These are phyloP conservation scores for Drosophila littoralis DNA, from an alignment of 1,140 invertebrate genomes.

Conservation along the genomic window DNA sequence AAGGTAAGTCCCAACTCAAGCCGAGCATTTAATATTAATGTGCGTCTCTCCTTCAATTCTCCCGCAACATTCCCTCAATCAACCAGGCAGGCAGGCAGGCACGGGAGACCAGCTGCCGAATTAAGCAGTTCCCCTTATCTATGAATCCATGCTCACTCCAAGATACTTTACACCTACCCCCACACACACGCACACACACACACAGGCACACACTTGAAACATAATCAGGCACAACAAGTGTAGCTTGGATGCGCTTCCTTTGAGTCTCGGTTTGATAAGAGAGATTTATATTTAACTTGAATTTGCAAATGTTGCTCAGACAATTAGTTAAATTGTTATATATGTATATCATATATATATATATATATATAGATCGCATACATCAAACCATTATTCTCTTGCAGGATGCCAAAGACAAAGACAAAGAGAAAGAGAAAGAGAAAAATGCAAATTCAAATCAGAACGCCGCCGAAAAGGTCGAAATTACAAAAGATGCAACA, in stretches of 20 bases:
- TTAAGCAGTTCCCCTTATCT: too few species aligned
- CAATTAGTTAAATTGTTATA: not conserved
- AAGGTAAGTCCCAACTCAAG: conserved; percentile 55
- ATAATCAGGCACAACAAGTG: not conserved
- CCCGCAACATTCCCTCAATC: not conserved
- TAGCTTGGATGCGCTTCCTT: not conserved
- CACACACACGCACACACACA: not conserved
- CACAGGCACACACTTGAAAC: not conserved
- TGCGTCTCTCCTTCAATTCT: not conserved
- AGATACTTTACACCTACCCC: not conserved
- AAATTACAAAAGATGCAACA: conserved; percentile 65
- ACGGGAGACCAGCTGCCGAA: not conserved
- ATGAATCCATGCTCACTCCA: too few species aligned
- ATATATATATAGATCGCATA: conserved; percentile 37
- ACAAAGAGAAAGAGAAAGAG: too few species aligned
- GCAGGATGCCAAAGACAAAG: conserved; percentile 83
- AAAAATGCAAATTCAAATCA: conserved; percentile 73
- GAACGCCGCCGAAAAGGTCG: conserved; percentile 65
- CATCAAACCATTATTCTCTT: conserved; percentile 70
- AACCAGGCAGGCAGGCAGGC: not conserved
- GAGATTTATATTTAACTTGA: too few species aligned
- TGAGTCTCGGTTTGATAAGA: too few species aligned
- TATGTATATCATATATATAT: too few species aligned
- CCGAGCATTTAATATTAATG: not conserved
- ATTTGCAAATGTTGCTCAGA: not conserved